These are phyloP conservation scores for Notospermus geniculatus DNA, from an alignment of 1,140 invertebrate species.

Conservation along the genomic window DNA sequence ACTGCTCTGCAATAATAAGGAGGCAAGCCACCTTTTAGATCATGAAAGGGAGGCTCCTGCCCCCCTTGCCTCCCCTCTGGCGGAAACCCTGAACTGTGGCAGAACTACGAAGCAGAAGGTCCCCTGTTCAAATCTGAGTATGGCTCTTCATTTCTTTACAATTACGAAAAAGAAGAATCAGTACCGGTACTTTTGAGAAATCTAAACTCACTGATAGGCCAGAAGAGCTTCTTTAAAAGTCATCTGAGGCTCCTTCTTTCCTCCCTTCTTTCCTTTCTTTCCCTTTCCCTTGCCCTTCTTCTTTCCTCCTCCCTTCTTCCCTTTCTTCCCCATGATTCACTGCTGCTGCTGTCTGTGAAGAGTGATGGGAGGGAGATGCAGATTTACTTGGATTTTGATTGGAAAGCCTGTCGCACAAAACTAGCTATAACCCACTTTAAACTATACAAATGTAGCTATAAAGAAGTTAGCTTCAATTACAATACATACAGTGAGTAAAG, in stretches of 20 bases:
- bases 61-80: too few relatives aligned
- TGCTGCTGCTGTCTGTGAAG: too few relatives aligned
- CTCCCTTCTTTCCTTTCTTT: constrained; percentile 36
- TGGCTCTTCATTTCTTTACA: neutral
- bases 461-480: too few relatives aligned
- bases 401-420: neutral
- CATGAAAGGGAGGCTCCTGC: too few relatives aligned
- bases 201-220: constrained; percentile 46
- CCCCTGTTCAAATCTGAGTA: too few relatives aligned
- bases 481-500: too few relatives aligned
- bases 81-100: too few relatives aligned
- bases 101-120: too few relatives aligned
- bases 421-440: too few relatives aligned
- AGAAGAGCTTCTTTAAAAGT: constrained; percentile 51
- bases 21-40: too few relatives aligned
- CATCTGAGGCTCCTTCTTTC: constrained; percentile 46
- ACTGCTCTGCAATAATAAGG: too few relatives aligned
- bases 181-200: neutral
- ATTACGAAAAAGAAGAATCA: neutral
- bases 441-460: too few relatives aligned
- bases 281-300: constrained; percentile 23
- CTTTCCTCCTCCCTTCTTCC: constrained; percentile 30
- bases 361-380: neutral
- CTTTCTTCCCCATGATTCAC: constrained; percentile 10
- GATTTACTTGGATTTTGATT: neutral